Evolutionary conservation across 2,888 invertebrate species (phyloP).

Genomic region (Halictus quadricinctus): DNA sequence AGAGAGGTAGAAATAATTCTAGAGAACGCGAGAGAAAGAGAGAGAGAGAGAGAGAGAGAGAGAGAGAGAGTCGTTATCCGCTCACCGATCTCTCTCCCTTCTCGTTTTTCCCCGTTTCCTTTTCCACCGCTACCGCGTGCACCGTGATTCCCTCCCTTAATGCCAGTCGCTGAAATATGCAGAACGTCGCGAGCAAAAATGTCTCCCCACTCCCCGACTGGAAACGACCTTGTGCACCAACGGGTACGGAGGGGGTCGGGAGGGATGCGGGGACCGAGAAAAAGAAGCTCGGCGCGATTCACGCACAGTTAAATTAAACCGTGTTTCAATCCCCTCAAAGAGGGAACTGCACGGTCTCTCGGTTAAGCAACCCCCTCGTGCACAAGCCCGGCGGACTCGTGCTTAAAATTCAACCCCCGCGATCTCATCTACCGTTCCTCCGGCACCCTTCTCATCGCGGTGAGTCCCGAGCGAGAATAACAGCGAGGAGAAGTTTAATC

Average conservation of each 20-base stretch:
- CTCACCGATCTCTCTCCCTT: background rate
- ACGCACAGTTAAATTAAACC: constrained; percentile 40
- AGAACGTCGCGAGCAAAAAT: background rate
- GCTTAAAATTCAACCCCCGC: constrained; percentile 47
- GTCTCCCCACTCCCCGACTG: background rate
- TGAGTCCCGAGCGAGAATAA: background rate
- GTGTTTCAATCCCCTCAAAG: constrained; percentile 44
- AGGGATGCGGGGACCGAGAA: background rate
- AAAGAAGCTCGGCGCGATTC: background rate
- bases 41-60: background rate
- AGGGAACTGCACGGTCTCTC: constrained; percentile 25
- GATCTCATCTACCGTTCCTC: constrained; percentile 28
- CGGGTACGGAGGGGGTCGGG: background rate
- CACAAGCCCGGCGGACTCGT: constrained; percentile 28
- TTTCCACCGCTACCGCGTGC: background rate
- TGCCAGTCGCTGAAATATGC: constrained; percentile 16
- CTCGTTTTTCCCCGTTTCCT: background rate
- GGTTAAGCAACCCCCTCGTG: constrained; percentile 33
- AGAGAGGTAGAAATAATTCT: no score
- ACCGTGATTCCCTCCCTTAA: background rate
- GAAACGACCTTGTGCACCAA: constrained; percentile 7
- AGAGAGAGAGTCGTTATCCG: background rate
- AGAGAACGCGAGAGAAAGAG: background rate
- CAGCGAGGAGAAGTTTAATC: background rate
- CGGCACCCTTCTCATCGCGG: background rate